Evolutionary conservation across 2,888 invertebrate species (phyloP).

Genomic region (Sinelater perroti): DNA sequence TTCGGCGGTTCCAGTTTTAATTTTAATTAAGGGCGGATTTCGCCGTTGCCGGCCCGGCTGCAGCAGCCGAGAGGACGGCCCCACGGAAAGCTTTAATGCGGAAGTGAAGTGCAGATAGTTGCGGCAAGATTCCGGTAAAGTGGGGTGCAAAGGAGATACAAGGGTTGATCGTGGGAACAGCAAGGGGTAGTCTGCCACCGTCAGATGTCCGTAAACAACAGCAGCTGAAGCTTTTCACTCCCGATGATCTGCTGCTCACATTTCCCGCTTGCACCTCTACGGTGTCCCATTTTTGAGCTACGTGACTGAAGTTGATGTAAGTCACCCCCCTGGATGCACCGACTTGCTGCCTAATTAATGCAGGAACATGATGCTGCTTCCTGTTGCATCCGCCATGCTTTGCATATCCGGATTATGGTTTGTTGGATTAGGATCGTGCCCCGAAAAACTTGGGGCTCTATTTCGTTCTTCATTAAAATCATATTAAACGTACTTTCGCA

Average conservation of each 20-base stretch:
- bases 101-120: constrained; percentile 55
- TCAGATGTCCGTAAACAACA: constrained; percentile 41
- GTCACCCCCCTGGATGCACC: not conserved
- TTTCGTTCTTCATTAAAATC: too few relatives aligned
- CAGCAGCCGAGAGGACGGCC: constrained; percentile 18
- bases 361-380: constrained; percentile 42
- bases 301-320: constrained; percentile 36
- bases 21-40: too few relatives aligned
- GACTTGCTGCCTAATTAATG: constrained; percentile 36
- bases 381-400: constrained; percentile 44
- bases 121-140: constrained; percentile 58
- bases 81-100: constrained; percentile 53
- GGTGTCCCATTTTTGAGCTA: constrained; percentile 25
- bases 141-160: constrained; percentile 52
- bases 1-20: too few relatives aligned
- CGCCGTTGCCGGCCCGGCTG: not conserved
- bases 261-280: constrained; percentile 23
- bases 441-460: not conserved
- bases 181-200: constrained; percentile 50
- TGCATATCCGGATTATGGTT: constrained; percentile 40
- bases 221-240: constrained; percentile 40
- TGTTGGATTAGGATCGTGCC: constrained; percentile 1
- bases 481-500: not conserved
- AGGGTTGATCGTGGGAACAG: constrained; percentile 58
- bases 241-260: constrained; percentile 37